Conservation (phyloP, 2,113 vertebrate genomes). For the Eptesicus fuscus region DNA sequence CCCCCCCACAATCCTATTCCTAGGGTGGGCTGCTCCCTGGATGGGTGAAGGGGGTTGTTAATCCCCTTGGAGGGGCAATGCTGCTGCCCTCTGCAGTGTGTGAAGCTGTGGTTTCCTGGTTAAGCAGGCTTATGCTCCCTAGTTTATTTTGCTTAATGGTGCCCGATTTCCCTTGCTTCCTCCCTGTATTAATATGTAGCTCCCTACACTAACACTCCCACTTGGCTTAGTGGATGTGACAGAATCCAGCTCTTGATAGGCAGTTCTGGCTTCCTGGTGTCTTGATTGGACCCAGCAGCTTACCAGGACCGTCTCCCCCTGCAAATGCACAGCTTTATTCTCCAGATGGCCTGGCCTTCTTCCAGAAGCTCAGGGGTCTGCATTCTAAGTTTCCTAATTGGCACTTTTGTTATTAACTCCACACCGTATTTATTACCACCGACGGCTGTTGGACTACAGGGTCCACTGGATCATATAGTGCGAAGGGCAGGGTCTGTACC, state of each 20-base stretch:
- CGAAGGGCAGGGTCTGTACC: neutral
- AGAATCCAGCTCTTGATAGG: neutral
- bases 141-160: neutral
- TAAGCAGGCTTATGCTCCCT: neutral
- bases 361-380: neutral
- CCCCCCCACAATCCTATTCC: too few species aligned
- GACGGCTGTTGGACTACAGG: neutral
- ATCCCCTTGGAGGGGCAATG: neutral
- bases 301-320: fast-evolving
- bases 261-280: neutral
- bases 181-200: neutral
- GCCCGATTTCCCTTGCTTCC: neutral
- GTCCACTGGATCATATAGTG: neutral
- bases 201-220: neutral
- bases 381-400: neutral
- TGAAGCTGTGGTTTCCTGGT: neutral
- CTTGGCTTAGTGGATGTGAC: neutral
- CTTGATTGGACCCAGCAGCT: neutral
- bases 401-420: neutral
- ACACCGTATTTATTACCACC: neutral
- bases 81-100: neutral
- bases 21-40: neutral
- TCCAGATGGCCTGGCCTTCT: neutral
- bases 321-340: neutral
- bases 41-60: neutral